Percentiles rank a stretch among this genome's conserved stretches.
These are phyloP conservation scores for Ophion ventricosus DNA, from an alignment of 2,888 invertebrate species.

Conservation along the genomic window DNA sequence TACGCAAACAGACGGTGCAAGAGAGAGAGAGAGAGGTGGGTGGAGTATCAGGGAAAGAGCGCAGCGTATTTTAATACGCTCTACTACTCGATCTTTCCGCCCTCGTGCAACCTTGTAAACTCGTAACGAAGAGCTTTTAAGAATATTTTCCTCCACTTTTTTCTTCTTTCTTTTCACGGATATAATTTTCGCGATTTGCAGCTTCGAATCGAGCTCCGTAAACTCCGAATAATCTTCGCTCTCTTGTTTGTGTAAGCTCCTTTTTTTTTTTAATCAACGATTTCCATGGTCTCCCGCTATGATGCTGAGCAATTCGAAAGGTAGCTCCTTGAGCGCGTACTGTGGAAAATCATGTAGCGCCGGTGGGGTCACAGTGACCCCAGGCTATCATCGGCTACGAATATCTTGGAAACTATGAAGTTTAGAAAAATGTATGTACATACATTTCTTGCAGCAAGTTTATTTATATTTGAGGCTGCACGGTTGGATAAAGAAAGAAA, in stretches of 20 bases:
- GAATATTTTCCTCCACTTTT: conserved; percentile 4
- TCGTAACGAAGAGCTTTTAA: conserved; percentile 49
- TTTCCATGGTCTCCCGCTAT: background rate
- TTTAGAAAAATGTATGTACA: background rate
- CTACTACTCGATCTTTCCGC: conserved; percentile 33
- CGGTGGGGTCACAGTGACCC: background rate
- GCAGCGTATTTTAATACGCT: conserved; percentile 37
- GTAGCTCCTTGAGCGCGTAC: no score
- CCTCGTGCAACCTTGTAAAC: conserved; percentile 30
- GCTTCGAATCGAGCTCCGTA: background rate
- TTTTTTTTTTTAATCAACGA: background rate
- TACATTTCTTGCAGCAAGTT: background rate
- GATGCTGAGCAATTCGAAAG: background rate
- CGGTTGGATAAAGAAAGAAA: background rate
- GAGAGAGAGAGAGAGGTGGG: conserved; percentile 11
- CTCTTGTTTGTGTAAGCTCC: background rate
- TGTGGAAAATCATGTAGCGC: no score
- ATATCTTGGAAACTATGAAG: background rate
- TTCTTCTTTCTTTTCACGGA: background rate
- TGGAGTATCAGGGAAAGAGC: conserved; percentile 50
- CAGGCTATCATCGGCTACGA: background rate
- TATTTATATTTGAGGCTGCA: background rate
- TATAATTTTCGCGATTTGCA: background rate
- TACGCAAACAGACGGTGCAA: conserved; percentile 42
- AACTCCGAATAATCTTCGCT: background rate